phyloP scores from a whole-genome alignment of 2,113 vertebrate genomes.

The Platysternon megacephalum region DNA sequence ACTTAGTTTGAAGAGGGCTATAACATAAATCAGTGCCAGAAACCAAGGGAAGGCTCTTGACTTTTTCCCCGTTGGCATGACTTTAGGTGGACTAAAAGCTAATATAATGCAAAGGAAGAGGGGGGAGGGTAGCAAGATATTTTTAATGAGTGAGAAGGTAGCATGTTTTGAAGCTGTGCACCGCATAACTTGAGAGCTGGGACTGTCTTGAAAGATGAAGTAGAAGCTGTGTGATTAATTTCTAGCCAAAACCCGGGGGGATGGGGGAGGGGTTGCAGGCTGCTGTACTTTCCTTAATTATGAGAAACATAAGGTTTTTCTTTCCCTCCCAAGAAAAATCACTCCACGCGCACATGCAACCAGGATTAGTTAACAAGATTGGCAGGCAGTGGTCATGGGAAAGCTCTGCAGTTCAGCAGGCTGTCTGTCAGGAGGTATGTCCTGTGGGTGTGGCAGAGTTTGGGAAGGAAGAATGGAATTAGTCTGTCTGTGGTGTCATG shows the following conservation, averaged over 20 bases:
- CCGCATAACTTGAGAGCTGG: neutral
- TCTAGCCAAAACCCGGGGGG: neutral
- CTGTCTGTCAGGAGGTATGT: slow-evolving; percentile 6
- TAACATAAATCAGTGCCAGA: slow-evolving; percentile 71
- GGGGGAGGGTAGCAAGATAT: slow-evolving; percentile 6
- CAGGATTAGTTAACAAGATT: neutral
- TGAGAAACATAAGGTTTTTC: neutral
- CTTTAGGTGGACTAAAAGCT: slow-evolving; percentile 39
- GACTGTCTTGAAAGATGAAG: neutral
- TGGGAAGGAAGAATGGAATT: neutral
- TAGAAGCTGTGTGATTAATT: neutral
- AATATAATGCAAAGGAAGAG: neutral
- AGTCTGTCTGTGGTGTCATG: neutral
- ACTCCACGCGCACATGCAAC: neutral
- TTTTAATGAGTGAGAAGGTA: slow-evolving; percentile 4
- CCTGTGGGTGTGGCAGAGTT: neutral
- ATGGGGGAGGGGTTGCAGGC: neutral
- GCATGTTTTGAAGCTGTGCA: slow-evolving; percentile 14
- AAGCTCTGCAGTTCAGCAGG: slow-evolving; percentile 7
- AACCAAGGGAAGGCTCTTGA: slow-evolving; percentile 58
- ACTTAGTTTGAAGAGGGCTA: slow-evolving; percentile 70
- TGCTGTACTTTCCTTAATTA: slow-evolving; percentile 52
- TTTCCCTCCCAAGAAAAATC: neutral
- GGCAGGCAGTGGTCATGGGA: slow-evolving; percentile 11
- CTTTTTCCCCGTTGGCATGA: slow-evolving; percentile 30